Evolutionary conservation across 30 jellyfish, hydroid and myxozoan genomes (phyloP).

Genomic region (Rhopilema esculentum): DNA sequence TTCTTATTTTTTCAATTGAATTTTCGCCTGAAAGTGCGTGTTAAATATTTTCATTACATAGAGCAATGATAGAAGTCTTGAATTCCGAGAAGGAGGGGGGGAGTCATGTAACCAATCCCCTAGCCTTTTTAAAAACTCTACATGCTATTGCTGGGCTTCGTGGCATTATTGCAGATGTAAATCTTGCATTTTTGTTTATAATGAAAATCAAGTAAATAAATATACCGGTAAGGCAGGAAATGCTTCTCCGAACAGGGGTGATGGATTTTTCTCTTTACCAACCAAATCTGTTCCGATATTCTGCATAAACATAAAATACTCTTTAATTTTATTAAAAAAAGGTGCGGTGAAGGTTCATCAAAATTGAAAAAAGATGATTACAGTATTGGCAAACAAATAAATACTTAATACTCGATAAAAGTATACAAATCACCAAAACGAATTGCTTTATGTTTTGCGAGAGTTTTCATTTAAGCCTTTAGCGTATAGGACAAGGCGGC

Average conservation of each 20-base stretch:
- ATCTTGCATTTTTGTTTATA: background rate
- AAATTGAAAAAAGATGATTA: background rate
- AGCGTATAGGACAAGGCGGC: too few species aligned
- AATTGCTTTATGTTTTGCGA: too few species aligned
- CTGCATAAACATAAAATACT: constrained; percentile 16
- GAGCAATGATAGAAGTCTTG: background rate
- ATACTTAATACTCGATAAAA: too few species aligned
- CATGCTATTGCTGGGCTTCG: background rate
- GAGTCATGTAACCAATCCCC: background rate
- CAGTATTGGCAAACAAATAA: too few species aligned
- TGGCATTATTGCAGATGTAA: background rate
- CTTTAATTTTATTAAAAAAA: background rate
- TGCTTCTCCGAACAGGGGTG: constrained; percentile 61
- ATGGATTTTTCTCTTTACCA: constrained; percentile 3
- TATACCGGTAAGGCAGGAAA: constrained; percentile 90
- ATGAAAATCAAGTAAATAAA: background rate
- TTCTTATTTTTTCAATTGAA: too few species aligned
- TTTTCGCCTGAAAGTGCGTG: too few species aligned
- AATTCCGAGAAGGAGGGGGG: background rate
- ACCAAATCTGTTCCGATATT: constrained; percentile 61
- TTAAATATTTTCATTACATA: background rate
- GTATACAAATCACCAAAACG: too few species aligned
- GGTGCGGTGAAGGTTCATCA: background rate
- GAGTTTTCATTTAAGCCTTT: too few species aligned
- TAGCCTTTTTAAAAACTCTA: background rate